Evolutionary conservation across 2,797 vertebrate species (phyloP), one percentile per base, ranked within the genome.

Genomic region (Eulemur mongoz): DNA sequence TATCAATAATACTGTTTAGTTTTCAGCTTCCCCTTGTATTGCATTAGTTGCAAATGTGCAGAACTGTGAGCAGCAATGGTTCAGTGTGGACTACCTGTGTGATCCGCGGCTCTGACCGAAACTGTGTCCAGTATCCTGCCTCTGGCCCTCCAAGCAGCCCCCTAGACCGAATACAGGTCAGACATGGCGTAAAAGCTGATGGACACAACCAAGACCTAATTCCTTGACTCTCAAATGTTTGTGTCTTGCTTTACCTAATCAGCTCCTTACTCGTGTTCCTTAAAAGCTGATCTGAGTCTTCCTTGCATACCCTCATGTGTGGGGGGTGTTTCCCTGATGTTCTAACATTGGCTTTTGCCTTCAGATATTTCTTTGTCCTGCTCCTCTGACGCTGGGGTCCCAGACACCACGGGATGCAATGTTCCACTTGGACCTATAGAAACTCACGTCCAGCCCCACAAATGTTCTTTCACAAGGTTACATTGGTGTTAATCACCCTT

Each of bases 1-100:
- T 92, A 52, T 93, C 96, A 97, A 98, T 98, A 97, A 98, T 17
- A 48, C 14, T 85, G 94, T 92, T 96, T 90, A 80, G 50, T 91
- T 98, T 98, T 97, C 90, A 79, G 57, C 38, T 63, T 97, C 43
- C 59, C 48, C 63, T 89, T 80, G 97, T 81, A 89, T 78, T 94
- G 65, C 87, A 93, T 98, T 97, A 97, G 89, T 59, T 89, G 25
- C 20, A 89, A 87, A 95, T 14, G 79, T 75, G 94, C 96, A 96
- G 82, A 27, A 72, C 20, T 45, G 13, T 22, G 88, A 96, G 88
- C 67, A 20, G 40, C 57, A 69, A 96, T 40, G 38, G 52, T 92
- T 90, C 52, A 15, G 50, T 38, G 63, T 54, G 22, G 20, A 5
- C 25, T 32, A 30, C 83, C 80, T 95, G 72, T 70, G 63, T 67